Evolutionary conservation across 1,140 invertebrate species (phyloP).

Genomic region (Tetragonula clypearis): DNA sequence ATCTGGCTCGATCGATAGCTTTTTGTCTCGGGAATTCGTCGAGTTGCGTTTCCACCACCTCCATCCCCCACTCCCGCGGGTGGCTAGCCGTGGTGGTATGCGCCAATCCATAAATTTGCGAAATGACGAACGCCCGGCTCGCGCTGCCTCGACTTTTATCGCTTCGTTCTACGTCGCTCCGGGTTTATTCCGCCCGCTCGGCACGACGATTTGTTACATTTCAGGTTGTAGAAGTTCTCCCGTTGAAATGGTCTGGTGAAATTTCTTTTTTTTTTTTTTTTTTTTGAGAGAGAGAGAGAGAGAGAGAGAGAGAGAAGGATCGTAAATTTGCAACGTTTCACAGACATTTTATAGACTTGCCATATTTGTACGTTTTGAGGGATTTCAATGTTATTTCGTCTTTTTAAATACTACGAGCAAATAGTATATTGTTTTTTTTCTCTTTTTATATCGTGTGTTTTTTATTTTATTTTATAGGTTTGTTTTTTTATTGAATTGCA

Average conservation of each 20-base stretch:
- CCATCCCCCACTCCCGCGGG: neutral
- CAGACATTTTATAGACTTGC: neutral
- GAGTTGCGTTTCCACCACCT: slow-evolving; percentile 9
- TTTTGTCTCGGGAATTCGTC: slow-evolving; percentile 54
- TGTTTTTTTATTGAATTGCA: too few relatives aligned
- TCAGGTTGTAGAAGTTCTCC: neutral
- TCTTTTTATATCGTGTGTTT: neutral
- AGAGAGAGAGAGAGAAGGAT: neutral
- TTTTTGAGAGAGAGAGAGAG: too few relatives aligned
- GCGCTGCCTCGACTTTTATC: neutral
- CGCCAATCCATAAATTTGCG: slow-evolving; percentile 39
- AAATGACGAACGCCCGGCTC: slow-evolving; percentile 27
- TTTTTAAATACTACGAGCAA: neutral
- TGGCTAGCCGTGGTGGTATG: neutral
- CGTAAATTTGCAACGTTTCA: neutral
- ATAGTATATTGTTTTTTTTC: neutral
- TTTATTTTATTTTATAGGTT: neutral
- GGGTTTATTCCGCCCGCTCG: neutral
- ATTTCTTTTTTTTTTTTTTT: neutral
- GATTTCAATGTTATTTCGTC: neutral
- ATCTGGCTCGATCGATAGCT: slow-evolving; percentile 48
- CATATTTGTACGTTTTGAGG: neutral
- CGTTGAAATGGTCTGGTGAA: neutral
- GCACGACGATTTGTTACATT: neutral
- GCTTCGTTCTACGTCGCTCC: neutral